Evolutionary conservation across 2,888 invertebrate species (phyloP), one percentile per base, ranked within the genome.

Genomic region (Andrena bicolor): DNA sequence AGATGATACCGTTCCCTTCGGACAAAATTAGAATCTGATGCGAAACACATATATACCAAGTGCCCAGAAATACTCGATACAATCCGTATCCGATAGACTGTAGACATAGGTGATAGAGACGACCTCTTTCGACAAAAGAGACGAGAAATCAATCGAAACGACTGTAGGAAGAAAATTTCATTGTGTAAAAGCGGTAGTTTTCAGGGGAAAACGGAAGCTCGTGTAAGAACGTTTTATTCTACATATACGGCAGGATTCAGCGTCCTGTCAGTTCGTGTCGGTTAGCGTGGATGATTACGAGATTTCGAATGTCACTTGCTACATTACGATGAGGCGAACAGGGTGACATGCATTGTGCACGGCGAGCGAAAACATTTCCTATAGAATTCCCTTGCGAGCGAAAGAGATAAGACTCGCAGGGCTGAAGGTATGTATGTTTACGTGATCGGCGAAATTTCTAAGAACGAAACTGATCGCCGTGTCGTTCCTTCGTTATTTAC

Each of bases 401-500:
- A 58, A 20, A 41, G 20, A 68, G 8, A 35, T 8, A 61, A 66
- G 71, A 80, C 68, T 78, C 61, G 51, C 48, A 23, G 32, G 26
- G n/a, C 49, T n/a, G 65, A 58, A 23, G 26, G 20, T 74, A 32
- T 53, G n/a, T 20, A 23, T 63, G 28, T 8, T 63, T 63, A 20
- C 41, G n/a, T 23, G 32, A n/a, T 66, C 51, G 28, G 49, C 41
- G 51, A 58, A 61, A 51, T 68, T 32, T 77, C 7, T 6, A 30
- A 32, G 64, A 58, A 75, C 26, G n/a, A 49, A 56, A 63, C 41
- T 20, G 28, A 76, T 76, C 64, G 23, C 35, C 63, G 28, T 28
- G 23, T 53, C 30, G 41, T 68, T 68, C 28, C 60, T 53, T 23
- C 64, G n/a, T 72, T 63, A 41, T 76, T 76, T 53, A 53, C 56